Conservation (phyloP, 2,888 invertebrate genomes). For the Allophyes oxyacanthae region DNA sequence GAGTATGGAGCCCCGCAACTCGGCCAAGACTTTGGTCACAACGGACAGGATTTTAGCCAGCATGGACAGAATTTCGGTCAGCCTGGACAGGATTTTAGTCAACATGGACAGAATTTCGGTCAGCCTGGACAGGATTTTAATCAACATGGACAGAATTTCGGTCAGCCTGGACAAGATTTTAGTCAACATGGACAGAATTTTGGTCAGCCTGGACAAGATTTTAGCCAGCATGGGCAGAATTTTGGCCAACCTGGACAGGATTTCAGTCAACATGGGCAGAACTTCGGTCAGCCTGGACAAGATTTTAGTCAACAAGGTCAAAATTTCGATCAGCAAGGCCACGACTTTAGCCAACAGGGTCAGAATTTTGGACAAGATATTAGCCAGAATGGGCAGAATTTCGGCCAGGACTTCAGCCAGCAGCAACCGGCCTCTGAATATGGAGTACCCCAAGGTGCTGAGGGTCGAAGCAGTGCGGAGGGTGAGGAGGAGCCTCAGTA, state of each 20-base stretch:
- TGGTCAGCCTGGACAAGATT: conserved; percentile 14
- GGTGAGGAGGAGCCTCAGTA: conserved; percentile 67
- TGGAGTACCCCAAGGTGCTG: conserved; percentile 77
- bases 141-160: conserved; percentile 55
- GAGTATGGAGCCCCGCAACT: conserved; percentile 62
- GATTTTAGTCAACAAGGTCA: conserved; percentile 44
- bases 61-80: conserved; percentile 53
- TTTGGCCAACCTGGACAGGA: conserved; percentile 1
- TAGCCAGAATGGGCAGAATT: conserved; percentile 59
- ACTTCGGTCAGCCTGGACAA: conserved; percentile 52
- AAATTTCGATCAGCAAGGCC: conserved; percentile 52
- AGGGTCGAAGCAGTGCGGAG: conserved; percentile 76
- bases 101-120: conserved; percentile 58
- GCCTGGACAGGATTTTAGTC: conserved; percentile 51
- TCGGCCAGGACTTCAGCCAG: conserved; percentile 57
- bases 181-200: conserved; percentile 7
- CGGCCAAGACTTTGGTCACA: conserved; percentile 54
- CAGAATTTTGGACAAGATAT: conserved; percentile 58
- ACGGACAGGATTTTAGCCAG: conserved; percentile 18
- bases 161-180: conserved; percentile 19
- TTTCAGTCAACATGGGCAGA: conserved; percentile 22
- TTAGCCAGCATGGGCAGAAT: conserved; percentile 49
- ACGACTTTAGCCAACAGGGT: conserved; percentile 51
- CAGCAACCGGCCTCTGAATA: conserved; percentile 70
- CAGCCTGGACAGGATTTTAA: conserved; percentile 13